Percentiles rank a stretch among this genome's conserved stretches.
phyloP scores from a whole-genome alignment of 2,113 vertebrate species.

The Steatornis caripensis region DNA sequence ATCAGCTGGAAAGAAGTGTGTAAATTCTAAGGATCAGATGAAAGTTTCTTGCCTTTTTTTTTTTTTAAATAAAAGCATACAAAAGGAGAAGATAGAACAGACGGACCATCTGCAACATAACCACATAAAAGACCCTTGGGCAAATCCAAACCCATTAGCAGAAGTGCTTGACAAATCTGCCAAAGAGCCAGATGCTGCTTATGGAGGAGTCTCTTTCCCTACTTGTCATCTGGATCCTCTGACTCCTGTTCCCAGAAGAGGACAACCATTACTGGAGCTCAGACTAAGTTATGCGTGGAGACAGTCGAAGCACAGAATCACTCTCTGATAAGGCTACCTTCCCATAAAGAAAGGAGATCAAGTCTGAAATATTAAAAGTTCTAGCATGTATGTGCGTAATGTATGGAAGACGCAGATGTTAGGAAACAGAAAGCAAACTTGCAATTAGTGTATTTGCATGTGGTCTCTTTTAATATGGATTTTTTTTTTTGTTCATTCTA shows the following conservation, averaged over 20 bases:
- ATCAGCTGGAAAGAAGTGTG: constrained; percentile 28
- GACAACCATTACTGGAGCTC: neutral
- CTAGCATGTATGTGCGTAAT: neutral
- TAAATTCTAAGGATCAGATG: constrained; percentile 11
- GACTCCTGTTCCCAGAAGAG: constrained; percentile 39
- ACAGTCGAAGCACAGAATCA: neutral
- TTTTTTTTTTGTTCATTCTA: neutral
- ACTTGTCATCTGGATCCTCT: constrained; percentile 34
- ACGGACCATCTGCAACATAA: constrained; percentile 66
- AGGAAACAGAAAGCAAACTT: neutral
- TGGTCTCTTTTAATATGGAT: neutral
- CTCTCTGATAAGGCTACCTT: neutral
- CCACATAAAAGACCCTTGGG: constrained; percentile 70
- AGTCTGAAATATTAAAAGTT: neutral
- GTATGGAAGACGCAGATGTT: neutral
- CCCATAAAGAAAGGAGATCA: neutral
- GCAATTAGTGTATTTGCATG: neutral
- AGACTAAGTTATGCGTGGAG: neutral
- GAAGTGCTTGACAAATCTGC: constrained; percentile 66
- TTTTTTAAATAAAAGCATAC: constrained; percentile 32
- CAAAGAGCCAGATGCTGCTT: constrained; percentile 68
- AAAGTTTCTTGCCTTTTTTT: neutral
- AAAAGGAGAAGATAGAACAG: constrained; percentile 55
- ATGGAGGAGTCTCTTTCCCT: constrained; percentile 2
- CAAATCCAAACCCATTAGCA: constrained; percentile 68